A percentile compares a stretch with the other conserved stretches of the same genome.
These are phyloP conservation scores for Polypterus bichir DNA, from an alignment of 2,113 vertebrate species.

Conservation along the genomic window DNA sequence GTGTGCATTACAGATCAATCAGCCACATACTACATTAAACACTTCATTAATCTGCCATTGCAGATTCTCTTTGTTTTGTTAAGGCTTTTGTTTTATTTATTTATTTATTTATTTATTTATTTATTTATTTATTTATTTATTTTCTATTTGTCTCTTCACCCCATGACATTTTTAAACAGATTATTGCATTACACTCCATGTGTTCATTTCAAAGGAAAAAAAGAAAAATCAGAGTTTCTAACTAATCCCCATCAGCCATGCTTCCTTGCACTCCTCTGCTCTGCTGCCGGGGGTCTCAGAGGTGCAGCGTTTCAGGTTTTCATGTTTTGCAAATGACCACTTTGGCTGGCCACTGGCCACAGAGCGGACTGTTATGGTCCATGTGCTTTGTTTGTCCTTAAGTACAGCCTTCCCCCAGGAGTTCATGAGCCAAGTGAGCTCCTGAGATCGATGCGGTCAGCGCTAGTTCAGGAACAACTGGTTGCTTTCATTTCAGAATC, in stretches of 20 bases:
- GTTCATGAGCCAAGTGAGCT: conserved; percentile 8
- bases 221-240: conserved; percentile 5
- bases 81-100: too few species aligned
- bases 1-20: too few species aligned
- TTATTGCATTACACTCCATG: too few species aligned
- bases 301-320: conserved; percentile 1
- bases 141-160: too few species aligned
- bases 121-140: too few species aligned
- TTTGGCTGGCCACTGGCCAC: not conserved
- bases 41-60: too few species aligned
- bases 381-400: conserved; percentile 14
- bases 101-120: too few species aligned
- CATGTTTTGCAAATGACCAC: not conserved
- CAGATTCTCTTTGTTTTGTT: too few species aligned
- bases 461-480: conserved; percentile 11
- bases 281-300: not conserved
- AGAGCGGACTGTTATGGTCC: conserved; percentile 8
- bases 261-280: not conserved
- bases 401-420: conserved; percentile 17
- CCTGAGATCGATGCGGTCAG: conserved; percentile 8
- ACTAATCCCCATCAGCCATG: conserved; percentile 5
- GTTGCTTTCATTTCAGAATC: not conserved
- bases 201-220: not conserved
- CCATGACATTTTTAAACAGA: too few species aligned
- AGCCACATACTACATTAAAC: too few species aligned